Evolutionary conservation across 2,797 vertebrate species (phyloP).

Genomic region (Catamblyrhynchus diadema): DNA sequence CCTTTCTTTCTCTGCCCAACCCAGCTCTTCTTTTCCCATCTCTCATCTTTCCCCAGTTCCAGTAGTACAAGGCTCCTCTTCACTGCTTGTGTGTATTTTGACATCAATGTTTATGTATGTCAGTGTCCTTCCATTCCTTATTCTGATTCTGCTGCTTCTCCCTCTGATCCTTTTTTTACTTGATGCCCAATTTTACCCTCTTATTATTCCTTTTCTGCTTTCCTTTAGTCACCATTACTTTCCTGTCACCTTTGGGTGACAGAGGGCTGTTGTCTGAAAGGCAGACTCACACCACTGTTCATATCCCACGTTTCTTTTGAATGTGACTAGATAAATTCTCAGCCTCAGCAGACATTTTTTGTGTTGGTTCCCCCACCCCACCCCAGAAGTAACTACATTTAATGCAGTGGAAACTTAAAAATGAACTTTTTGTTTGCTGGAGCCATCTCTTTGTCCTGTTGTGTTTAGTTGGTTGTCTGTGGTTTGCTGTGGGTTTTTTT

Average conservation of each 20-base stretch:
- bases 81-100: background rate
- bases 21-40: background rate
- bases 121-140: background rate
- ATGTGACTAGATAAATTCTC: background rate
- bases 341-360: background rate
- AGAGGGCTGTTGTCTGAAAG: background rate
- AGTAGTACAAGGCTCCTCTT: background rate
- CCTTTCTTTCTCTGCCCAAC: background rate
- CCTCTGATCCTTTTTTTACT: background rate
- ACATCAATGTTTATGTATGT: background rate
- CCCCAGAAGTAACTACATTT: background rate
- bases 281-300: background rate
- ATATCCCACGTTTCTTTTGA: background rate
- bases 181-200: background rate
- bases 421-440: background rate
- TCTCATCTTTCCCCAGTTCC: background rate
- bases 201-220: background rate
- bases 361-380: background rate
- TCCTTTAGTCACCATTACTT: background rate
- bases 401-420: background rate
- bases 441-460: background rate
- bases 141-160: background rate
- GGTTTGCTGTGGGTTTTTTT: background rate
- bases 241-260: background rate
- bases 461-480: background rate